phyloP scores from a whole-genome alignment of 2,113 vertebrate species.

The Passer montanus region DNA sequence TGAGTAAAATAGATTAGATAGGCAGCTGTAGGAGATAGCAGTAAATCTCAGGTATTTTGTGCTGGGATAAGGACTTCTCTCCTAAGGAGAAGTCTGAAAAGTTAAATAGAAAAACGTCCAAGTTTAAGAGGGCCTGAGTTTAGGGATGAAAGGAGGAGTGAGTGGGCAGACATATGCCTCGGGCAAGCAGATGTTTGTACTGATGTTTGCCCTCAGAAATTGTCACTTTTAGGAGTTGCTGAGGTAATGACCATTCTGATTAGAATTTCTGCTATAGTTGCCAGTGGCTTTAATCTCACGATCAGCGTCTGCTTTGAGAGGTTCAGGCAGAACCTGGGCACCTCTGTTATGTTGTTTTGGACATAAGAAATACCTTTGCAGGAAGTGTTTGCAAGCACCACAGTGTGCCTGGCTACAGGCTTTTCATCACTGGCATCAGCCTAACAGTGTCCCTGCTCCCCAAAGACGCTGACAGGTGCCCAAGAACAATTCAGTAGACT shows the following conservation, averaged over 20 bases:
- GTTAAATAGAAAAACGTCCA: background rate
- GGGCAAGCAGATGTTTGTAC: background rate
- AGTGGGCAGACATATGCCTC: background rate
- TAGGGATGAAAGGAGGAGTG: background rate
- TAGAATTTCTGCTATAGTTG: background rate
- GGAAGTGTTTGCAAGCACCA: background rate
- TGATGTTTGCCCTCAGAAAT: background rate
- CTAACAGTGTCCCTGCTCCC: background rate
- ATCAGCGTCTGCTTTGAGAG: background rate
- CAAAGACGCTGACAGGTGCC: background rate
- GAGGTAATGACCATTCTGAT: background rate
- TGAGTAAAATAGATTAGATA: conserved; percentile 8
- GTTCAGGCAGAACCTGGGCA: background rate
- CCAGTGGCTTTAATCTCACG: background rate
- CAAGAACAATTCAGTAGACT: background rate
- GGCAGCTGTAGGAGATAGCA: background rate
- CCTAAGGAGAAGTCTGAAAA: background rate
- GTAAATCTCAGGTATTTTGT: background rate
- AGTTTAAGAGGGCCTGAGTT: background rate
- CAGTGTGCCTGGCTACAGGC: background rate
- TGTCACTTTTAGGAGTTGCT: background rate
- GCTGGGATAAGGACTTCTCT: background rate
- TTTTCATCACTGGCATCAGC: background rate
- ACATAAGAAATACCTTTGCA: background rate
- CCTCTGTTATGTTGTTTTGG: background rate